Conservation (phyloP, 2,888 invertebrate species). For the Erannis defoliaria region DNA sequence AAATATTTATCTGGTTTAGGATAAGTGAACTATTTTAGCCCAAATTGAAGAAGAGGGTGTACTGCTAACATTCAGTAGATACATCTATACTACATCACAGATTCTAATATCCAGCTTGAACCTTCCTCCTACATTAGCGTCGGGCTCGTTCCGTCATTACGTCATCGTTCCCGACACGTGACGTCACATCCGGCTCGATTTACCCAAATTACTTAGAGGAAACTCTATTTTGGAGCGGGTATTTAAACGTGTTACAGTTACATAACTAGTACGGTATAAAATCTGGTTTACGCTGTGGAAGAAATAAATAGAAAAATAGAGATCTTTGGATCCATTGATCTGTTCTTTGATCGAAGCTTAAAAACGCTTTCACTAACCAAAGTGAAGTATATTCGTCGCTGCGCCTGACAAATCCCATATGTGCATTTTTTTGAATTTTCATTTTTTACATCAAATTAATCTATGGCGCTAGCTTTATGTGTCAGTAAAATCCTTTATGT, state of each 20-base stretch:
- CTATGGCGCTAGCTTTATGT: too few relatives aligned
- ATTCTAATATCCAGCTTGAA: slow-evolving; percentile 17
- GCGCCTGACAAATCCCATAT: too few relatives aligned
- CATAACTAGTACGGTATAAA: neutral
- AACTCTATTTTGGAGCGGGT: slow-evolving; percentile 2
- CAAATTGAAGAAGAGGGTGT: neutral
- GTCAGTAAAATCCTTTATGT: too few relatives aligned
- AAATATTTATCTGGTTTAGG: too few relatives aligned
- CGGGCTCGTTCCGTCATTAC: slow-evolving; percentile 20
- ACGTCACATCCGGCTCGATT: slow-evolving; percentile 17
- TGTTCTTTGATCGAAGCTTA: too few relatives aligned
- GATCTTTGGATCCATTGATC: neutral
- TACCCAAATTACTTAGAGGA: slow-evolving; percentile 10
- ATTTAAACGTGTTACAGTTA: neutral
- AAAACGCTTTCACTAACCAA: too few relatives aligned
- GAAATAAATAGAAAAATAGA: too few relatives aligned
- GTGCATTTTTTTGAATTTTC: too few relatives aligned
- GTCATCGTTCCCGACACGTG: slow-evolving; percentile 27
- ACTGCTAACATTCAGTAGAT: neutral
- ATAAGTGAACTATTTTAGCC: too few relatives aligned
- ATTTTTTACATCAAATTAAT: too few relatives aligned
- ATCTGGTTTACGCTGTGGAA: too few relatives aligned
- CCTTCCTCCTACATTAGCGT: slow-evolving; percentile 20
- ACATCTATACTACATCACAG: slow-evolving; percentile 8
- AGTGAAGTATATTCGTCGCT: too few relatives aligned